These are phyloP conservation scores for Drosophila melanosoma DNA, from an alignment of 2,888 invertebrate genomes.

Conservation along the genomic window DNA sequence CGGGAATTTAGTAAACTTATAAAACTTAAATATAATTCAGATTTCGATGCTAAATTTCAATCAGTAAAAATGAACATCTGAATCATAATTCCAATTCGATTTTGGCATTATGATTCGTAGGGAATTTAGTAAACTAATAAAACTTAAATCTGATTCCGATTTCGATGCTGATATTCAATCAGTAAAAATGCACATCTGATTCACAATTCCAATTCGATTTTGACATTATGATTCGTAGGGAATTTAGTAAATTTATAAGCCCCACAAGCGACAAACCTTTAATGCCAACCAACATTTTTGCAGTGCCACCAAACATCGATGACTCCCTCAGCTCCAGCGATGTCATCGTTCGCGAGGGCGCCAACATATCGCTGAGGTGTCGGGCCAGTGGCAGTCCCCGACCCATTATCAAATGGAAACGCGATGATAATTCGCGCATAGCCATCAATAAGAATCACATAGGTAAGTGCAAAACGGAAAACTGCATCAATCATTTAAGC, in stretches of 20 bases:
- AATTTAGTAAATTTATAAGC: background rate
- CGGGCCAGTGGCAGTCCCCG: slow-evolving; percentile 95
- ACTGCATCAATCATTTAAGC: slow-evolving; percentile 76
- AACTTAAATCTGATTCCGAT: background rate
- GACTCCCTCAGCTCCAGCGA: slow-evolving; percentile 95
- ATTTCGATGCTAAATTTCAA: no score
- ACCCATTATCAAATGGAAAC: slow-evolving; percentile 95
- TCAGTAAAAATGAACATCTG: no score
- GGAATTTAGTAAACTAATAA: no score
- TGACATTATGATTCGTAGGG: background rate
- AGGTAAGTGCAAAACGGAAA: slow-evolving; percentile 86
- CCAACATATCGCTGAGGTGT: slow-evolving; percentile 94
- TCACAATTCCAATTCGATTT: background rate
- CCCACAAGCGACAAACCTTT: background rate
- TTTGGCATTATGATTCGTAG: no score
- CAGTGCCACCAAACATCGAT: slow-evolving; percentile 96
- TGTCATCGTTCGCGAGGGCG: slow-evolving; percentile 94
- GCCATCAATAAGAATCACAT: slow-evolving; percentile 93
- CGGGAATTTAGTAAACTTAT: no score
- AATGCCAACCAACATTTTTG: background rate
- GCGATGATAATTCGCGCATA: slow-evolving; percentile 94
- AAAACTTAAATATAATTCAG: no score
- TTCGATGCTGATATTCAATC: background rate
- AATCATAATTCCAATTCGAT: no score
- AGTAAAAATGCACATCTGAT: background rate